A percentile compares a stretch with the other conserved stretches of the same genome.
phyloP scores from a whole-genome alignment of 2,797 vertebrate genomes.

The Picus viridis region DNA sequence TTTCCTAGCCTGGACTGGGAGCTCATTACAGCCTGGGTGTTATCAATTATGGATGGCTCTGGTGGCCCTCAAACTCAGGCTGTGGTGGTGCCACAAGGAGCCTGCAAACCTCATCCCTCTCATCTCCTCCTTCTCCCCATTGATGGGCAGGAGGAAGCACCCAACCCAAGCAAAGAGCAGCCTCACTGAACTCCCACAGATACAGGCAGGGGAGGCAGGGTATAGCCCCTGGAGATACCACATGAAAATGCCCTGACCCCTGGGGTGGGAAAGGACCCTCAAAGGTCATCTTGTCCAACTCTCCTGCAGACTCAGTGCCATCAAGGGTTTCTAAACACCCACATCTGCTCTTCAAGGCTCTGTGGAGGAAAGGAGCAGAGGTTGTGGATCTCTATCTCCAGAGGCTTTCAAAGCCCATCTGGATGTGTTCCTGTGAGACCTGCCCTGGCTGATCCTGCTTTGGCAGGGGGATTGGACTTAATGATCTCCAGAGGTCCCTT shows the following conservation, averaged over 20 bases:
- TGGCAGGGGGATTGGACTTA: no score
- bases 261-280: neutral
- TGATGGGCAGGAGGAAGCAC: neutral
- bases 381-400: no score
- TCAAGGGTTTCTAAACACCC: conserved; percentile 67
- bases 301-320: neutral
- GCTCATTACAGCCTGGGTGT: neutral
- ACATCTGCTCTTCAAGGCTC: conserved; percentile 64
- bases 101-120: neutral
- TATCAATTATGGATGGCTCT: neutral
- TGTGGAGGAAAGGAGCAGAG: conserved; percentile 23
- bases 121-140: neutral
- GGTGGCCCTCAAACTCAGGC: neutral
- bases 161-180: neutral
- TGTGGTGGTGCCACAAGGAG: neutral
- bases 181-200: neutral
- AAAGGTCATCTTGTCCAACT: no score
- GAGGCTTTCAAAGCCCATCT: no score
- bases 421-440: no score
- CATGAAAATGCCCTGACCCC: conserved; percentile 44
- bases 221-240: neutral
- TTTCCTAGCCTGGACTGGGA: neutral
- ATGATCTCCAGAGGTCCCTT: no score
- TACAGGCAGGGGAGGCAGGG: neutral
- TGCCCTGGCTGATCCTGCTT: no score